Percentiles rank a stretch among this genome's conserved stretches.
phyloP scores from a whole-genome alignment of 1,140 invertebrate genomes.

The Hypsibius dujardini region DNA sequence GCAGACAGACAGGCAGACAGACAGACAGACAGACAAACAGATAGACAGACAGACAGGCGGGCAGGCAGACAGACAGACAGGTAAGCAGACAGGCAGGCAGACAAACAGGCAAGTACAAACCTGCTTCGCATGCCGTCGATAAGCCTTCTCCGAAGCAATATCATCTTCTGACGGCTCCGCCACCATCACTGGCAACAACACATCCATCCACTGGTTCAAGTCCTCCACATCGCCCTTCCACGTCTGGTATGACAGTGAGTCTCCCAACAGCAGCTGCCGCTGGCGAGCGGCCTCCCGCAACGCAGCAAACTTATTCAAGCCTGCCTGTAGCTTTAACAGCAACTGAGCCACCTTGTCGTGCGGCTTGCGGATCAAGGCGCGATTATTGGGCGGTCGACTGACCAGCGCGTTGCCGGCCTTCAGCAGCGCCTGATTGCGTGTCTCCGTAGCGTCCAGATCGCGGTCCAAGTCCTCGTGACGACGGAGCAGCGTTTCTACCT shows the following conservation, averaged over 20 bases:
- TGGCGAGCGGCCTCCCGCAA: slow-evolving; percentile 48
- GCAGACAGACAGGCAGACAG: too few species aligned
- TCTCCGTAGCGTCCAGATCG: slow-evolving; percentile 77
- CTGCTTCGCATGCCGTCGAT: slow-evolving; percentile 41
- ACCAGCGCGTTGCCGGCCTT: slow-evolving; percentile 70
- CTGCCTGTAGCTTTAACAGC: background rate
- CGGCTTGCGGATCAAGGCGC: slow-evolving; percentile 33
- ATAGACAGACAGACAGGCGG: too few species aligned
- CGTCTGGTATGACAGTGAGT: slow-evolving; percentile 59
- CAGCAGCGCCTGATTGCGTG: slow-evolving; percentile 63
- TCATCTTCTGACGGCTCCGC: background rate
- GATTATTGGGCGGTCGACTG: slow-evolving; percentile 52
- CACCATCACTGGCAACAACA: background rate
- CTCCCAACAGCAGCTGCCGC: slow-evolving; percentile 50
- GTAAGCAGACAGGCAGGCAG: too few species aligned
- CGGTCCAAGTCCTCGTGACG: slow-evolving; percentile 85
- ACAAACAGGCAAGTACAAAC: background rate
- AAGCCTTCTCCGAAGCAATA: background rate
- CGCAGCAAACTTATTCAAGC: background rate
- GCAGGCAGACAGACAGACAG: too few species aligned
- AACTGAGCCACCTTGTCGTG: slow-evolving; percentile 20
- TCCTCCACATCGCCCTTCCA: slow-evolving; percentile 76
- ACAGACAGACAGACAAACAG: too few species aligned
- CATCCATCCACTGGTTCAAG: slow-evolving; percentile 22
- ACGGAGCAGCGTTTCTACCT: slow-evolving; percentile 21